A percentile compares a stretch with the other conserved stretches of the same genome.
Conservation (phyloP, 2,797 vertebrate genomes). For the Spinus olivaceus region DNA sequence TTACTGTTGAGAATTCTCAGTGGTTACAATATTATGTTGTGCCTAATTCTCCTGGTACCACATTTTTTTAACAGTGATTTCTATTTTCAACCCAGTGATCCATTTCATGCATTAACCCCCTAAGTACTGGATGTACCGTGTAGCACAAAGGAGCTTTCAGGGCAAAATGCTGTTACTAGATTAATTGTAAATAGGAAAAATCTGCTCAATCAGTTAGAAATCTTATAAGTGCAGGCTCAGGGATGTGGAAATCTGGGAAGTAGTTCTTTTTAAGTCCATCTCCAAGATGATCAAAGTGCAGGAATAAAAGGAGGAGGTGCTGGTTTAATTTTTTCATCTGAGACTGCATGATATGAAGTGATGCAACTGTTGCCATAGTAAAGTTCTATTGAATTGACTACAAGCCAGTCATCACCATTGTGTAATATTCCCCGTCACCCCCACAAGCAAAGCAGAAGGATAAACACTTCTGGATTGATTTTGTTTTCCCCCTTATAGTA, state of each 20-base stretch:
- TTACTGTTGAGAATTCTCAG: slow-evolving; percentile 79
- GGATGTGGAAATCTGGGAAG: slow-evolving; percentile 25
- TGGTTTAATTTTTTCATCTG: slow-evolving; percentile 16
- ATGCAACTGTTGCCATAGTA: slow-evolving; percentile 68
- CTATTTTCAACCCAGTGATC: slow-evolving; percentile 73
- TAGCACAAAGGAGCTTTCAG: slow-evolving; percentile 38
- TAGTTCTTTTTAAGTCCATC: slow-evolving; percentile 7
- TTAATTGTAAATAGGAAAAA: slow-evolving; percentile 43
- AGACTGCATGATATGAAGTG: background rate
- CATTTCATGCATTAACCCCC: slow-evolving; percentile 70
- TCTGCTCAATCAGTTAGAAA: background rate
- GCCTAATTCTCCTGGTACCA: slow-evolving; percentile 72
- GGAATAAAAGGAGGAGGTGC: background rate
- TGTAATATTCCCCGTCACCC: background rate
- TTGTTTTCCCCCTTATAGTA: background rate
- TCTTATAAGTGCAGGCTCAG: background rate
- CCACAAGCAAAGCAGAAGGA: background rate
- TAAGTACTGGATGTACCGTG: background rate
- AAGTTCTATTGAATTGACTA: slow-evolving; percentile 62
- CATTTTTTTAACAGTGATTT: slow-evolving; percentile 68
- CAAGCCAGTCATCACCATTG: slow-evolving; percentile 6
- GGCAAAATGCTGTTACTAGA: background rate
- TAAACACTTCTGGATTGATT: slow-evolving; percentile 26
- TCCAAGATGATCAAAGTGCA: slow-evolving; percentile 33
- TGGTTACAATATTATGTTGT: slow-evolving; percentile 71